Evolutionary conservation across 1,140 invertebrate genomes (phyloP).

Genomic region (Ceratina japonica): DNA sequence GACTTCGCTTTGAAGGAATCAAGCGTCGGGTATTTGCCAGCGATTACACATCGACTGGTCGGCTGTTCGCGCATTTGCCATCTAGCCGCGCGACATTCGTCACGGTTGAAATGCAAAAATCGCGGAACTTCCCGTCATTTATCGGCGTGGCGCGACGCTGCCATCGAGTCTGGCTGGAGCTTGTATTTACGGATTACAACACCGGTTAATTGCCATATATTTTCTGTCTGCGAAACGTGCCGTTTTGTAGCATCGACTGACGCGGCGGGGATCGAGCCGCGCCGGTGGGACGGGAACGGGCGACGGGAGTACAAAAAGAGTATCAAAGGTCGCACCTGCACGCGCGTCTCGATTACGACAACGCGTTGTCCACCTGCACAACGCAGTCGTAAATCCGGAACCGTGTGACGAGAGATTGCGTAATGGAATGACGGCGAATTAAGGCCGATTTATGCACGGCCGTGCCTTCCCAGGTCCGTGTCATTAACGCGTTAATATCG

Average conservation of each 20-base stretch:
- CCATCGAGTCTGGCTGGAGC: neutral
- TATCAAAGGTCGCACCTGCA: conserved; percentile 49
- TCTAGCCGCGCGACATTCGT: conserved; percentile 33
- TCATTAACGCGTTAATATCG: no score
- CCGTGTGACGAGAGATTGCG: conserved; percentile 10
- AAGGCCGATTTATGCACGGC: no score
- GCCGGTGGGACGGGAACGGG: neutral
- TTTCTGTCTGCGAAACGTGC: conserved; percentile 17
- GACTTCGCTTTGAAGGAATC: neutral
- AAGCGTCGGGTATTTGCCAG: neutral
- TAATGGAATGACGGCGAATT: conserved; percentile 18
- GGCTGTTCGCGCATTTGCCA: conserved; percentile 7
- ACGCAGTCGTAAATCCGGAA: conserved; percentile 31
- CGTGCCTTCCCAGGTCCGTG: no score
- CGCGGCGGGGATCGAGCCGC: neutral
- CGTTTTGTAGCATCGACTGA: conserved; percentile 10
- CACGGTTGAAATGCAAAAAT: conserved; percentile 36
- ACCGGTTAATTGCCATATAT: conserved; percentile 37
- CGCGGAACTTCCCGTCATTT: conserved; percentile 21
- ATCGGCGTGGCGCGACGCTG: neutral
- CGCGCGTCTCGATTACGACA: conserved; percentile 23
- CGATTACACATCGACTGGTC: neutral
- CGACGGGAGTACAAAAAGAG: neutral
- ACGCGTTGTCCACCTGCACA: conserved; percentile 21
- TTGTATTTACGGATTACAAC: conserved; percentile 39